phyloP scores from a whole-genome alignment of 2,888 invertebrate genomes.

The Cacoxenus indagator region DNA sequence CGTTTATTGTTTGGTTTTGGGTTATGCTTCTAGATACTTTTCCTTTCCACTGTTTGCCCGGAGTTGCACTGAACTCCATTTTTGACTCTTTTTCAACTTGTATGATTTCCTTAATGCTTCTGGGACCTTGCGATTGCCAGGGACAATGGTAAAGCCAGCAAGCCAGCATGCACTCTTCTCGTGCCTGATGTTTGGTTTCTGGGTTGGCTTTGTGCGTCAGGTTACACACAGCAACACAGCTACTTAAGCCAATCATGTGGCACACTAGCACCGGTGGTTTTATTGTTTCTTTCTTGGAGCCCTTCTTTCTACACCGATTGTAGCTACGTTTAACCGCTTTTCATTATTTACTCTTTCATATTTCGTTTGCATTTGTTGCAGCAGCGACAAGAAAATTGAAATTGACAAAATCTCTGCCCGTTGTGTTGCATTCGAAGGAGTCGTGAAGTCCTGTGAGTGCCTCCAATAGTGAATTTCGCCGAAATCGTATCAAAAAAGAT shows the following conservation, averaged over 20 bases:
- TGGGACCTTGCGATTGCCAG: background rate
- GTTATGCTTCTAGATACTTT: background rate
- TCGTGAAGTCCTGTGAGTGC: too few species aligned
- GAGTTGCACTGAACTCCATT: conserved; percentile 6
- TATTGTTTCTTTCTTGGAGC: conserved; percentile 30
- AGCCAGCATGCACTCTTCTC: background rate
- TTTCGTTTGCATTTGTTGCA: conserved; percentile 44
- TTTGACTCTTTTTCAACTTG: background rate
- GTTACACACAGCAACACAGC: conserved; percentile 9
- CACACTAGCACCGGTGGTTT: conserved; percentile 34
- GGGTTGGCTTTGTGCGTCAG: conserved; percentile 3
- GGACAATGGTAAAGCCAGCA: background rate
- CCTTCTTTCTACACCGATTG: background rate
- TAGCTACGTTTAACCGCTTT: conserved; percentile 47
- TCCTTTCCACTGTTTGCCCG: background rate
- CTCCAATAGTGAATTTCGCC: too few species aligned
- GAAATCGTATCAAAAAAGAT: too few species aligned
- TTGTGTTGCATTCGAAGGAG: too few species aligned
- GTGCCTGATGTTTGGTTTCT: background rate
- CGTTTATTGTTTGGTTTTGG: conserved; percentile 16
- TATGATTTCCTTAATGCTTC: background rate
- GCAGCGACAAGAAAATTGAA: background rate
- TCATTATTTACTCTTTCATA: conserved; percentile 60
- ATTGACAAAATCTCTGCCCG: too few species aligned
- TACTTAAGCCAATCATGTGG: conserved; percentile 33